Percentiles rank a stretch among this genome's conserved stretches.
Conservation (phyloP, 2,113 vertebrate species). For the Ramphastos sulfuratus region DNA sequence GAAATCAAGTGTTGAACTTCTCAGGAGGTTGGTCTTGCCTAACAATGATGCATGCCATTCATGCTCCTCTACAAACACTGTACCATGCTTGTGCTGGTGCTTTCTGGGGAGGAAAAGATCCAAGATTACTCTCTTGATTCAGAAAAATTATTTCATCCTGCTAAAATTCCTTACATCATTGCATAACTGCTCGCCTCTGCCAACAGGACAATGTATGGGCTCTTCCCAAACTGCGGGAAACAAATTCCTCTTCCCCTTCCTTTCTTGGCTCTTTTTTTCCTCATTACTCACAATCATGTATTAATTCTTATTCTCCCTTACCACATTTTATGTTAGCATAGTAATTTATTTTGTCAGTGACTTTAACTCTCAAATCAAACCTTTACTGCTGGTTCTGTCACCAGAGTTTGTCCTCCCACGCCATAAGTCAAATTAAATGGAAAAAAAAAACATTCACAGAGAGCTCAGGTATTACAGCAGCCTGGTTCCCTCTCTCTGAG, state of each 20-base stretch:
- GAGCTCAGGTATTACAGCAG: neutral
- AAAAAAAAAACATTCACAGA: neutral
- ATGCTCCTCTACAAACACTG: neutral
- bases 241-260: neutral
- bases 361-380: neutral
- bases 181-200: neutral
- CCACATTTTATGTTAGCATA: neutral
- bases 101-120: neutral
- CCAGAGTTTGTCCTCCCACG: neutral
- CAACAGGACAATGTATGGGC: neutral
- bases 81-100: neutral
- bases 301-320: neutral
- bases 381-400: neutral
- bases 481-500: neutral
- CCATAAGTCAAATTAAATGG: neutral
- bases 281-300: neutral
- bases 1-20: neutral
- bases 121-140: neutral
- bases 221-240: neutral
- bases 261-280: neutral
- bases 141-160: neutral
- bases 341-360: neutral
- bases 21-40: neutral
- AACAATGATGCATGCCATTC: neutral
- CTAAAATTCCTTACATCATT: neutral